These are phyloP conservation scores for Lasioglossum figueresi DNA, from an alignment of 2,888 invertebrate genomes.

Conservation along the genomic window DNA sequence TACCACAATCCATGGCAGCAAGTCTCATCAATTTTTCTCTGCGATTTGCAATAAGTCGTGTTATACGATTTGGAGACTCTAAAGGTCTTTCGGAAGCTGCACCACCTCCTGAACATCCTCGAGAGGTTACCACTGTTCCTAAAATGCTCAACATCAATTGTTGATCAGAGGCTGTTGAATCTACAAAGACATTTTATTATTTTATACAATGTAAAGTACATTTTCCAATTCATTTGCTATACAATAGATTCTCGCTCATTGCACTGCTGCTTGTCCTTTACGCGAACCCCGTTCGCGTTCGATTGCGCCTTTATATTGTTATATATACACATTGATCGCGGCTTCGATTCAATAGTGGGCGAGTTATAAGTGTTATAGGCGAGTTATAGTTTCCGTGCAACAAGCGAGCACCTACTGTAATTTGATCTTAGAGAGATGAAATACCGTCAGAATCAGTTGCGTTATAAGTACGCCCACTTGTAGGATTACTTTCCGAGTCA, in stretches of 20 bases:
- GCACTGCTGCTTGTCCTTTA: not conserved
- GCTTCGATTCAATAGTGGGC: not conserved
- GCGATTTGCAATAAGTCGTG: slow-evolving; percentile 90
- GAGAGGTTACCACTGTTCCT: slow-evolving; percentile 71
- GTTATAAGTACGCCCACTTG: slow-evolving; percentile 82
- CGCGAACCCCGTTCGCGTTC: too few relatives aligned
- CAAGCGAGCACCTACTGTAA: not conserved
- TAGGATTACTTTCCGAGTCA: slow-evolving; percentile 77
- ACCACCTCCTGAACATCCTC: slow-evolving; percentile 67
- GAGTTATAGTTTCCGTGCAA: not conserved
- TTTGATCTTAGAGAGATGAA: not conserved
- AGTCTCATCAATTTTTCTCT: slow-evolving; percentile 88
- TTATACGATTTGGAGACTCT: slow-evolving; percentile 88
- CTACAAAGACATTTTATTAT: slow-evolving; percentile 55
- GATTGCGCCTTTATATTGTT: not conserved
- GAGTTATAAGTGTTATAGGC: not conserved
- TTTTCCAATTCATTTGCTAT: not conserved
- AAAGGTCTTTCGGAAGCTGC: slow-evolving; percentile 76
- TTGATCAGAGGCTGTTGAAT: slow-evolving; percentile 74
- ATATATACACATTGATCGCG: not conserved
- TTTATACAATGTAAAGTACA: not conserved
- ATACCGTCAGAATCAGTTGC: slow-evolving; percentile 82
- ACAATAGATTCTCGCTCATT: not conserved
- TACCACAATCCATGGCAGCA: slow-evolving; percentile 82
- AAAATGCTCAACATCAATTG: slow-evolving; percentile 76